phyloP scores from a whole-genome alignment of 1,140 invertebrate genomes.

The Tetranychus urticae region DNA sequence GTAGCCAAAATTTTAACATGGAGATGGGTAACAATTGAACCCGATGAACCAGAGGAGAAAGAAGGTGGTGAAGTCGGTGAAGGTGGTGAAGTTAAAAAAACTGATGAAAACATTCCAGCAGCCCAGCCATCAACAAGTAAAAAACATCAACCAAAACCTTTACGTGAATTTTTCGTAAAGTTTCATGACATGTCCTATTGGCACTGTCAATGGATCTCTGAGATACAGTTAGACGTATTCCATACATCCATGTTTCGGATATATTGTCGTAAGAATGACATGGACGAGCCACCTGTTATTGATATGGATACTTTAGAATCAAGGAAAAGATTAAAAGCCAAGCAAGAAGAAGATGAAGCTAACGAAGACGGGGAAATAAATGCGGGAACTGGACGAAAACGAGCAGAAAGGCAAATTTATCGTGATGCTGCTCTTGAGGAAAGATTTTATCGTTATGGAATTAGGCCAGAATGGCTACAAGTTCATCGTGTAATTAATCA shows the following conservation, averaged over 20 bases:
- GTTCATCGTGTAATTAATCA: constrained; percentile 85
- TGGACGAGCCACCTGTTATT: constrained; percentile 90
- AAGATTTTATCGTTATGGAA: constrained; percentile 44
- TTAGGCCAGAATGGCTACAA: constrained; percentile 92
- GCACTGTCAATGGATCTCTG: constrained; percentile 92
- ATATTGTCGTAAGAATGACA: constrained; percentile 87
- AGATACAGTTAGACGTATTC: constrained; percentile 83
- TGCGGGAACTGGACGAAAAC: neutral
- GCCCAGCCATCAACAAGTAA: constrained; percentile 7
- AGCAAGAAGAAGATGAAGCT: constrained; percentile 11
- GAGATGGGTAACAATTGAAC: constrained; percentile 33
- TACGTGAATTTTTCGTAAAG: constrained; percentile 91
- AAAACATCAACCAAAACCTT: constrained; percentile 21
- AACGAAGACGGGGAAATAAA: constrained; percentile 8
- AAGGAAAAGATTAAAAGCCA: constrained; percentile 31
- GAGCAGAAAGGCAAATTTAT: constrained; percentile 6
- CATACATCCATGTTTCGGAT: constrained; percentile 81
- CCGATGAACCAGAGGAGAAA: neutral
- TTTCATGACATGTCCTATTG: constrained; percentile 92
- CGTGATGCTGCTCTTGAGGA: constrained; percentile 20
- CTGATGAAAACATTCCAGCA: neutral
- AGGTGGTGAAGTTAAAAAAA: neutral
- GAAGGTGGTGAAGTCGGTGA: constrained; percentile 25
- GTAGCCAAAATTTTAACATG: constrained; percentile 91
- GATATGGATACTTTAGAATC: constrained; percentile 17